Conservation (phyloP, 2,888 invertebrate species). For the Oscheius sp. region DNA sequence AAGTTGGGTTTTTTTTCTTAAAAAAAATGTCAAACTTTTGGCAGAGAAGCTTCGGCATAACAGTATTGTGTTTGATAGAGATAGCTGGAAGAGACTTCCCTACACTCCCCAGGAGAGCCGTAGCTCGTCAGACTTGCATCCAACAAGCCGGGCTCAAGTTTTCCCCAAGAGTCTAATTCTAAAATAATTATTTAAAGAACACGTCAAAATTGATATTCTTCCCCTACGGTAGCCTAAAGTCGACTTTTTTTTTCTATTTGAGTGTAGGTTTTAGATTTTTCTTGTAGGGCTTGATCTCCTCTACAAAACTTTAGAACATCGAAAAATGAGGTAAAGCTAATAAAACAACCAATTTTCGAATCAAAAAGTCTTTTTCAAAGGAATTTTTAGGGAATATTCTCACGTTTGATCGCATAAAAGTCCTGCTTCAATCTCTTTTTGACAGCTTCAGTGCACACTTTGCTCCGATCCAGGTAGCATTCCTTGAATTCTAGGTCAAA, state of each 20-base stretch:
- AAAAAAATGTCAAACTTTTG: not conserved
- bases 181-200: too few relatives aligned
- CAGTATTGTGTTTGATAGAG: slow-evolving; percentile 33
- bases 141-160: slow-evolving; percentile 28
- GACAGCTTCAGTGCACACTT: slow-evolving; percentile 24
- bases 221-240: too few relatives aligned
- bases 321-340: too few relatives aligned
- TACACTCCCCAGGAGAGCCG: slow-evolving; percentile 33
- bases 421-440: slow-evolving; percentile 25
- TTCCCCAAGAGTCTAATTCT: slow-evolving; percentile 37
- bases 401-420: slow-evolving; percentile 32
- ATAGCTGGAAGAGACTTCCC: slow-evolving; percentile 10
- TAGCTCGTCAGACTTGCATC: slow-evolving; percentile 31
- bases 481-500: not conserved
- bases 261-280: not conserved
- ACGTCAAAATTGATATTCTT: too few relatives aligned
- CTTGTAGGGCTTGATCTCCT: too few relatives aligned
- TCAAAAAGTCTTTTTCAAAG: too few relatives aligned
- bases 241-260: too few relatives aligned
- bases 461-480: not conserved
- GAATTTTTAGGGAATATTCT: too few relatives aligned
- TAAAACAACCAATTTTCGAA: too few relatives aligned
- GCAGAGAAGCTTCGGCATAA: slow-evolving; percentile 20
- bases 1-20: not conserved
- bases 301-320: too few relatives aligned